A percentile compares a stretch with the other conserved stretches of the same genome.
These are phyloP conservation scores for Stomatorhinus ivindoensis DNA, from an alignment of 2,113 vertebrate genomes.

Conservation along the genomic window DNA sequence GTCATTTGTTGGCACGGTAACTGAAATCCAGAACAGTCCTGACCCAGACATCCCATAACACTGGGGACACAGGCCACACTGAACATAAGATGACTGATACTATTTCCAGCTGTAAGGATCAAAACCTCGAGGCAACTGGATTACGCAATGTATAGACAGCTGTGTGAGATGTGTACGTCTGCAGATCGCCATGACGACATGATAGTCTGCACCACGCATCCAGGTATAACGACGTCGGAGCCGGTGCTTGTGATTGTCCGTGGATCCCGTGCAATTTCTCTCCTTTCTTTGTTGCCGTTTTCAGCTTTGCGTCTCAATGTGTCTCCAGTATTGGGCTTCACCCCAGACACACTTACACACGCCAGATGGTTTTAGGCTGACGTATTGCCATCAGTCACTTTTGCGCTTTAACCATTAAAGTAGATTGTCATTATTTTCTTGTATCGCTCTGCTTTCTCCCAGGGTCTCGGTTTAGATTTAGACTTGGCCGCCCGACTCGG, in stretches of 20 bases:
- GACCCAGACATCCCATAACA: slow-evolving; percentile 8
- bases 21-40: not conserved
- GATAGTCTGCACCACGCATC: not conserved
- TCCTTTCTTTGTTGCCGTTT: not conserved
- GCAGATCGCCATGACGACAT: not conserved
- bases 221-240: not conserved
- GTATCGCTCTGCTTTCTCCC: not conserved
- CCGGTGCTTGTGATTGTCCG: not conserved
- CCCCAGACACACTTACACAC: not conserved
- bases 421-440: not conserved
- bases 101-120: slow-evolving; percentile 1
- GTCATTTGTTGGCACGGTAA: not conserved
- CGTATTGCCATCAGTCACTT: not conserved
- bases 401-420: not conserved
- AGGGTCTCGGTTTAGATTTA: not conserved
- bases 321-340: not conserved
- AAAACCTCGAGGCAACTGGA: not conserved
- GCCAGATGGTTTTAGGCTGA: not conserved
- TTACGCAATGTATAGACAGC: not conserved
- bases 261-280: not conserved
- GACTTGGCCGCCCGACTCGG: not conserved
- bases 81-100: slow-evolving; percentile 4
- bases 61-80: not conserved
- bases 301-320: not conserved
- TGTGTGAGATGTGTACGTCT: not conserved